phyloP scores from a whole-genome alignment of 1,140 invertebrate genomes.

The Drosophila seguyi region DNA sequence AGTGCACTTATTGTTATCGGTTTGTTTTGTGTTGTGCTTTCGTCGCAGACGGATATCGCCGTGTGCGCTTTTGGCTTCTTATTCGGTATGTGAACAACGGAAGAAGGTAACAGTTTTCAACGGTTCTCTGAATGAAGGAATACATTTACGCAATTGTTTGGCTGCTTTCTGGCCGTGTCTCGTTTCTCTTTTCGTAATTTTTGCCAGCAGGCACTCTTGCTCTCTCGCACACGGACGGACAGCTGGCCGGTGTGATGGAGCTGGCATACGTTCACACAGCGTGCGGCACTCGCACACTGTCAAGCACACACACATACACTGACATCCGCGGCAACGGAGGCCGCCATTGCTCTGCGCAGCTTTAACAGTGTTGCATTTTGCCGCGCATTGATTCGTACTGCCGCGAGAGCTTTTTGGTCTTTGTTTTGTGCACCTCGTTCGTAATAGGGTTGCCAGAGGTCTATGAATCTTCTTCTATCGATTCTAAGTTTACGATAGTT shows the following conservation, averaged over 20 bases:
- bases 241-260: constrained; percentile 12
- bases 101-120: constrained; percentile 12
- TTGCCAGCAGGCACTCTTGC: background rate
- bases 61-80: constrained; percentile 13
- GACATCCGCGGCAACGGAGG: background rate
- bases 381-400: constrained; percentile 18
- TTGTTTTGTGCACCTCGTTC: constrained; percentile 33
- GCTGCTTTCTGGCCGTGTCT: constrained; percentile 23
- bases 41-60: constrained; percentile 3
- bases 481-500: background rate
- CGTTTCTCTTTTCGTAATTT: constrained; percentile 18
- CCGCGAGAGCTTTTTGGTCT: constrained; percentile 22
- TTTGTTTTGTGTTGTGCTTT: constrained; percentile 56
- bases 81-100: constrained; percentile 14
- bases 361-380: constrained; percentile 48
- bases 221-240: constrained; percentile 7
- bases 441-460: constrained; percentile 19
- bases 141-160: constrained; percentile 54
- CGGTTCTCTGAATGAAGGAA: constrained; percentile 25
- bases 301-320: constrained; percentile 1
- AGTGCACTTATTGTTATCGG: constrained; percentile 36
- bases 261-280: constrained; percentile 3
- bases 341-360: constrained; percentile 41
- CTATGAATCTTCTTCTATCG: constrained; percentile 1
- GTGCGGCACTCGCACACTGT: background rate